Conservation (phyloP, 2,888 invertebrate genomes). For the Apodemia hepburni region DNA sequence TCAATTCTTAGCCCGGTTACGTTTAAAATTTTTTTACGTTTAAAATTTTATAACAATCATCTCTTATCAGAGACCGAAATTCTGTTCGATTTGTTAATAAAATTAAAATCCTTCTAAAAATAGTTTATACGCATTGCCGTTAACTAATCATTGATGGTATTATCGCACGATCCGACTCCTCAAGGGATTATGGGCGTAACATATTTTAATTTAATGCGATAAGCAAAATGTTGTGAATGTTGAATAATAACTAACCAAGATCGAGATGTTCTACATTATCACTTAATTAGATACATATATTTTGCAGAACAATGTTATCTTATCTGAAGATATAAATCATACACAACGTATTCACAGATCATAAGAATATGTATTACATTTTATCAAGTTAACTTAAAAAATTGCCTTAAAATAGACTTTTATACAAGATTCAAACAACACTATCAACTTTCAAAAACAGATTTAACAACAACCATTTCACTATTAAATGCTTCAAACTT, state of each 20-base stretch:
- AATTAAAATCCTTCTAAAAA: background rate
- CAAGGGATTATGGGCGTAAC: background rate
- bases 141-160: background rate
- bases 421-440: no score
- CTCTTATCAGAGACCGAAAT: background rate
- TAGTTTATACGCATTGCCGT: background rate
- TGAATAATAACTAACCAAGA: background rate
- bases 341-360: background rate
- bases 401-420: background rate
- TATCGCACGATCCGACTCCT: background rate
- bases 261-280: background rate
- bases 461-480: conserved; percentile 10
- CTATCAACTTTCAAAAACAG: background rate
- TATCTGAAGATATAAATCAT: background rate
- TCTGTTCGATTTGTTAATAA: background rate
- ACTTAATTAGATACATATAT: background rate
- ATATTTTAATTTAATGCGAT: background rate
- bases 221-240: background rate
- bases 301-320: conserved; percentile 8
- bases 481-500: conserved; percentile 21
- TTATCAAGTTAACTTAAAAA: no score
- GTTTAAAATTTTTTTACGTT: no score
- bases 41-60: no score
- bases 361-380: background rate
- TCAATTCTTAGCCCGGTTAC: background rate